Evolutionary conservation across 1,140 invertebrate genomes (phyloP), one percentile per base, ranked within the genome.

Genomic region (Musca vetustissima): DNA sequence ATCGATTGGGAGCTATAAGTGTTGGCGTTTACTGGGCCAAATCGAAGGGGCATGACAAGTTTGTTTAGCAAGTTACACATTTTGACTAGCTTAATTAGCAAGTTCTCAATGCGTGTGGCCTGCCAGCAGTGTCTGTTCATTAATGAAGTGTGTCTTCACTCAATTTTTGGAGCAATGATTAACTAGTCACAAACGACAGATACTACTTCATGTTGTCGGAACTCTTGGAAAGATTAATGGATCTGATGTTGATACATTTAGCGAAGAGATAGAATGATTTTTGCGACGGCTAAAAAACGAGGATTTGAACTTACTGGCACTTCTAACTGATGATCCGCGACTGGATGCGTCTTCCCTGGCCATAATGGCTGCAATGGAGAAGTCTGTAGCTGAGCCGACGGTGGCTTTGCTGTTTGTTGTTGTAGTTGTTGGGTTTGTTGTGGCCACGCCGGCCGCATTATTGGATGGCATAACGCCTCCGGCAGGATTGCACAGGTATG

Each of bases 301-400:
- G 11, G 11, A 9, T 43, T 43, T 6, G 11, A 43, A 70, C 69
- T 82, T 77, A 83, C 81, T 83, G 74, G 78, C 76, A 75, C 80
- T 82, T 70, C 81, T 76, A 28, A 82, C 75, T 8, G 73, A 74
- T 68, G 81, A 80, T 82, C 83, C 85, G 76, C 82, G 86, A 85
- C 76, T 89, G 84, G 74, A 86, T 8, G 32, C 36, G 86, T 80
- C 89, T 88, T 81, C 79, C 67, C 91, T 85, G 65, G 92, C 92
- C 93, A 96, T 96, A 76, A 96, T 96, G 53, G 94, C 94, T 28
- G 93, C 93, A 77, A 96, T 96, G 70, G 93, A 95, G 85, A 96
- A 96, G 84, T 96, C 93, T 73, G 93, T 96, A 72, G 93, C 92
- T 11, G 78, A 80, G 75, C 78, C 78, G 78, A 76, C 78, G 78